These are phyloP conservation scores for Scrobipalpa atriplicella DNA, from an alignment of 2,888 invertebrate genomes.

Conservation along the genomic window DNA sequence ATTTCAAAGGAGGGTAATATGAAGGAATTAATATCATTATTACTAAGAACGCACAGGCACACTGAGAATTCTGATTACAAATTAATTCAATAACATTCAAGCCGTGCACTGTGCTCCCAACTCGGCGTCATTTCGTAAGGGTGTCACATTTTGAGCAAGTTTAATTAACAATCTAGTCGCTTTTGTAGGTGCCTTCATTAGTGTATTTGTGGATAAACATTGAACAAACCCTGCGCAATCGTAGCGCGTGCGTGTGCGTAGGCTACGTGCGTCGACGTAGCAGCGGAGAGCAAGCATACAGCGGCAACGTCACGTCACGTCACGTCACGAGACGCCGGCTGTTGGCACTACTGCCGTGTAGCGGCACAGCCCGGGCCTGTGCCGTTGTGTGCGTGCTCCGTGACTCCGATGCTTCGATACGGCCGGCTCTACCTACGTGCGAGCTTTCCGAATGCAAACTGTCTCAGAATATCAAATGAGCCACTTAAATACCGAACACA, in stretches of 20 bases:
- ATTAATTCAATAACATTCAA: slow-evolving; percentile 81
- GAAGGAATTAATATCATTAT: slow-evolving; percentile 46
- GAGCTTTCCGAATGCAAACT: slow-evolving; percentile 77
- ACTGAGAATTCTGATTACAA: slow-evolving; percentile 79
- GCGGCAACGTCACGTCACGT: slow-evolving; percentile 49
- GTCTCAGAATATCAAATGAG: slow-evolving; percentile 82
- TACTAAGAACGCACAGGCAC: slow-evolving; percentile 72
- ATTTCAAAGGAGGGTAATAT: not conserved
- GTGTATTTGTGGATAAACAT: slow-evolving; percentile 82
- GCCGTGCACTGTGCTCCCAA: slow-evolving; percentile 77
- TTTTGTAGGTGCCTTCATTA: slow-evolving; percentile 82
- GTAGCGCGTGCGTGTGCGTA: slow-evolving; percentile 62
- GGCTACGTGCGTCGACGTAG: slow-evolving; percentile 37
- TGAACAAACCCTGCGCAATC: slow-evolving; percentile 67
- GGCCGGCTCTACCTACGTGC: slow-evolving; percentile 63
- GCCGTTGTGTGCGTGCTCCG: slow-evolving; percentile 46
- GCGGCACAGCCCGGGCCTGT: slow-evolving; percentile 37
- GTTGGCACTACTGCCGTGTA: slow-evolving; percentile 49
- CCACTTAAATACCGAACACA: slow-evolving; percentile 80
- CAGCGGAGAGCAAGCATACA: slow-evolving; percentile 33
- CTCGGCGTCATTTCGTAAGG: slow-evolving; percentile 78
- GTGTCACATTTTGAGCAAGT: slow-evolving; percentile 82
- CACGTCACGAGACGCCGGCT: slow-evolving; percentile 45
- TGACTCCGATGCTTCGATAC: slow-evolving; percentile 66
- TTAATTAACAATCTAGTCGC: slow-evolving; percentile 83